Conservation (phyloP, 2,113 vertebrate species). For the Alethe diademata region DNA sequence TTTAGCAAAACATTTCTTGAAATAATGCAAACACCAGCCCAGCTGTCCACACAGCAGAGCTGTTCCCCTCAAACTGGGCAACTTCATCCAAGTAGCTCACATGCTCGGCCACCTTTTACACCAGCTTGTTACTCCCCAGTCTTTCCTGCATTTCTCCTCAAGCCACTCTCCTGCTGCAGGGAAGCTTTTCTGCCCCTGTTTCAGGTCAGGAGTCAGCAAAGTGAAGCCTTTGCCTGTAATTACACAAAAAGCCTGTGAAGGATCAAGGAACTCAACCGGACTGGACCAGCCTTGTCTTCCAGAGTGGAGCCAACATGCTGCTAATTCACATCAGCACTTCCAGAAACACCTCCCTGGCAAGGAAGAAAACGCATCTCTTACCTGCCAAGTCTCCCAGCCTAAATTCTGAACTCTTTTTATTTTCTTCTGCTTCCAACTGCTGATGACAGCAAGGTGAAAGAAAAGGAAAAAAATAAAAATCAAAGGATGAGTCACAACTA, state of each 20-base stretch:
- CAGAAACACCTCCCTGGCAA: background rate
- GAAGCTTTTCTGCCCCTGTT: background rate
- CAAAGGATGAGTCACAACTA: background rate
- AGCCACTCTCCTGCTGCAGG: rapidly evolving
- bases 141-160: background rate
- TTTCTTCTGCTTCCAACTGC: slow-evolving; percentile 47
- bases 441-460: background rate
- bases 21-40: background rate
- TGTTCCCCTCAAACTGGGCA: background rate
- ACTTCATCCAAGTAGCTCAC: background rate
- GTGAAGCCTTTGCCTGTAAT: rapidly evolving
- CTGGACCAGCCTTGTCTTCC: background rate
- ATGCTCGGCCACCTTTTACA: background rate
- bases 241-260: background rate
- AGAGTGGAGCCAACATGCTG: rapidly evolving
- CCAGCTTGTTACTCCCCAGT: background rate
- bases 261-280: background rate
- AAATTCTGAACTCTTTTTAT: slow-evolving; percentile 35
- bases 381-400: slow-evolving; percentile 58
- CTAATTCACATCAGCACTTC: background rate
- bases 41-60: background rate
- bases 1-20: background rate
- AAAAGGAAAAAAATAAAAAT: background rate
- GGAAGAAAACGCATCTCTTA: slow-evolving; percentile 48
- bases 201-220: background rate